These are phyloP conservation scores for Sinohyriopsis cumingii DNA, from an alignment of 2,888 invertebrate species.

Conservation along the genomic window DNA sequence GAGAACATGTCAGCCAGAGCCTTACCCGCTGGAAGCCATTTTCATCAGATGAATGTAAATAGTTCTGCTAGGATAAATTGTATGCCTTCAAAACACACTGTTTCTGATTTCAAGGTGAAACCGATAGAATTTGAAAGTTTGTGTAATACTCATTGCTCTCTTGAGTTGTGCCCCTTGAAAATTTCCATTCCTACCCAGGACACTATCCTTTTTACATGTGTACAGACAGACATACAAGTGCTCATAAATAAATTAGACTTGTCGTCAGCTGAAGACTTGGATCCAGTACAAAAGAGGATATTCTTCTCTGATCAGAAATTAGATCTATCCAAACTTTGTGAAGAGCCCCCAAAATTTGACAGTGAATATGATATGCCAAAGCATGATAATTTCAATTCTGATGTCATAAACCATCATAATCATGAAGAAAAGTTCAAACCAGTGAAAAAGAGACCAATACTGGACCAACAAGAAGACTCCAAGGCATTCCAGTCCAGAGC, in stretches of 20 bases:
- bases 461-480: too few species aligned
- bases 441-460: conserved; percentile 15
- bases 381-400: too few species aligned
- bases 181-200: conserved; percentile 56
- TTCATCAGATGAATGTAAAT: too few species aligned
- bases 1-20: too few species aligned
- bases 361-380: too few species aligned
- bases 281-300: conserved; percentile 31
- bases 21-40: too few species aligned
- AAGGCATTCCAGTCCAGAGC: too few species aligned
- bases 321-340: conserved; percentile 14
- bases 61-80: too few species aligned
- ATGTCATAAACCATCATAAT: conserved; percentile 4
- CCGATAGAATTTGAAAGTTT: conserved; percentile 54
- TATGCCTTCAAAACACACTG: background rate
- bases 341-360: too few species aligned
- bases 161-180: conserved; percentile 53
- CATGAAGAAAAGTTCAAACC: conserved; percentile 27
- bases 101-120: conserved; percentile 45
- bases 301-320: conserved; percentile 50
- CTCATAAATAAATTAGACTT: conserved; percentile 43
- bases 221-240: conserved; percentile 52
- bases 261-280: conserved; percentile 21
- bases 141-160: conserved; percentile 49
- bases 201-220: conserved; percentile 54